A percentile compares a stretch with the other conserved stretches of the same genome.
These are phyloP conservation scores for Toxotes lorentzi DNA, from an alignment of 2,797 vertebrate species.

Conservation along the genomic window DNA sequence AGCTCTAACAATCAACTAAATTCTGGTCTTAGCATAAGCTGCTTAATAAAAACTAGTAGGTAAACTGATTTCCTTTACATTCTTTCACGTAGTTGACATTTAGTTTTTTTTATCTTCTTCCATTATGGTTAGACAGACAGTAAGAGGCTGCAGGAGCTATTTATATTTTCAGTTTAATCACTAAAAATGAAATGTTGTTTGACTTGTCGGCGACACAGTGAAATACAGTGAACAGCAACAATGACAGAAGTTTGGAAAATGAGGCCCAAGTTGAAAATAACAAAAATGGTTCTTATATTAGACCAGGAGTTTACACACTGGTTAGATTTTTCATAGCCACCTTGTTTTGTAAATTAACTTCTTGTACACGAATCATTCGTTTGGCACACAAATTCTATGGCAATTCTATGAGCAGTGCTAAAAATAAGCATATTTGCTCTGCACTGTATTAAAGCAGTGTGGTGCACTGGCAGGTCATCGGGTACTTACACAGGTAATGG, in stretches of 20 bases:
- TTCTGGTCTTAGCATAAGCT: too few species aligned
- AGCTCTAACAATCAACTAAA: too few species aligned
- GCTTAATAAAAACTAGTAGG: too few species aligned
- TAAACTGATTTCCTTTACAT: neutral
- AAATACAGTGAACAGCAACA: neutral
- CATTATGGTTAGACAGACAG: too few species aligned
- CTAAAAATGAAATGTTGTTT: neutral
- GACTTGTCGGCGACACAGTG: too few species aligned
- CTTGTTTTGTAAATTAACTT: neutral
- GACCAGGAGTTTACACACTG: neutral
- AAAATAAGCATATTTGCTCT: slow-evolving; percentile 1
- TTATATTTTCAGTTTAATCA: neutral
- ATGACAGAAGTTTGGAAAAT: neutral
- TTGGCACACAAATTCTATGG: neutral
- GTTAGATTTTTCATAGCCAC: neutral
- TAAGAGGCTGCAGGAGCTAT: neutral
- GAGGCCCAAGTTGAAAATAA: neutral
- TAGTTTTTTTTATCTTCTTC: too few species aligned
- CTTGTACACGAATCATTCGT: neutral
- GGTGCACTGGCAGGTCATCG: neutral
- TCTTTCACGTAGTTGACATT: neutral
- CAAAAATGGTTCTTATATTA: too few species aligned
- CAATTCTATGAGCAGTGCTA: neutral
- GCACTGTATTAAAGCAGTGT: neutral
- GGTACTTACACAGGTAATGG: slow-evolving; percentile 6